These are phyloP conservation scores for Echeneis naucrates DNA, from an alignment of 2,797 vertebrate species.

Conservation along the genomic window DNA sequence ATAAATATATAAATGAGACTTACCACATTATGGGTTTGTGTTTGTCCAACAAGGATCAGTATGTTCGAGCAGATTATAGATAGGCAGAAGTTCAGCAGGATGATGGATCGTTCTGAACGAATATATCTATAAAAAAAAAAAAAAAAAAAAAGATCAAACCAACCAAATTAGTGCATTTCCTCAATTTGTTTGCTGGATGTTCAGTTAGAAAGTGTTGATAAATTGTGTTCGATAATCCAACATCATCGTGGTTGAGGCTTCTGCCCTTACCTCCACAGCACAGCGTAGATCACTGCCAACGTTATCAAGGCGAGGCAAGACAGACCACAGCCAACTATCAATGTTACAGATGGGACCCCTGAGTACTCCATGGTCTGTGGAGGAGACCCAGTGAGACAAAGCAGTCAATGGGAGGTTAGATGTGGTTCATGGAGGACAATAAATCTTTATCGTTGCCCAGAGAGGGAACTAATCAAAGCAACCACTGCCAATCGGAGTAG, in stretches of 20 bases:
- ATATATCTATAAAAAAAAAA: slow-evolving; percentile 87
- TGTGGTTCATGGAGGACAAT: slow-evolving; percentile 66
- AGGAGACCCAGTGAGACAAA: slow-evolving; percentile 70
- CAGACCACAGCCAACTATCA: slow-evolving; percentile 99
- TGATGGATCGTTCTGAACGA: slow-evolving; percentile 97
- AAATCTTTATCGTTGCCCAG: slow-evolving; percentile 67
- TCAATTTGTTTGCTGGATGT: not conserved
- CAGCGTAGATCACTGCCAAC: slow-evolving; percentile 94
- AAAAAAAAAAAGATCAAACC: slow-evolving; percentile 3
- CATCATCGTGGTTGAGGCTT: slow-evolving; percentile 4
- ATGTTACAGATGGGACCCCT: slow-evolving; percentile 97
- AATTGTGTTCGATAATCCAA: not conserved
- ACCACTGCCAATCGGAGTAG: slow-evolving; percentile 46
- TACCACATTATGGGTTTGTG: slow-evolving; percentile 98
- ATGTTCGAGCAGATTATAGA: slow-evolving; percentile 99
- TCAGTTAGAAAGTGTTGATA: not conserved
- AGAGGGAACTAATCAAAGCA: slow-evolving; percentile 70
- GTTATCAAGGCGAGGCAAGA: slow-evolving; percentile 98
- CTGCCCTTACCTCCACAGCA: slow-evolving; percentile 92
- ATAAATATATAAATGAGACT: slow-evolving; percentile 59
- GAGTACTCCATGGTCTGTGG: slow-evolving; percentile 98
- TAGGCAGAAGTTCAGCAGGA: slow-evolving; percentile 99
- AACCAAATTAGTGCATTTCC: slow-evolving; percentile 2
- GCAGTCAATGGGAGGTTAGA: slow-evolving; percentile 72
- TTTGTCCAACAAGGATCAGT: slow-evolving; percentile 98